These are phyloP conservation scores for Pampus argenteus DNA, from an alignment of 2,797 vertebrate genomes.

Conservation along the genomic window DNA sequence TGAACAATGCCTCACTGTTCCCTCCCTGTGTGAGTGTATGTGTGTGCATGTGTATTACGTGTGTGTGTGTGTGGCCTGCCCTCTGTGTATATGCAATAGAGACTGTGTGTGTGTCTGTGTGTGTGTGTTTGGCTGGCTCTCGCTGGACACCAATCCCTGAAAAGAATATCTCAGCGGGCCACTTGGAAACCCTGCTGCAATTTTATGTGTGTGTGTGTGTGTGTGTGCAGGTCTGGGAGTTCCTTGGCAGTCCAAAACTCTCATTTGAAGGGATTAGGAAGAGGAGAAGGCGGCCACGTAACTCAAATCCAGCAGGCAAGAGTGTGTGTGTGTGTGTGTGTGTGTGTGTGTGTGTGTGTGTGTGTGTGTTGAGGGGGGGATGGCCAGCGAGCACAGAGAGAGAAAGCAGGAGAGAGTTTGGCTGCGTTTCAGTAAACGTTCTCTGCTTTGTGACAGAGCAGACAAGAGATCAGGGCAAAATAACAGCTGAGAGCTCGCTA, in stretches of 20 bases:
- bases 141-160: conserved; percentile 70
- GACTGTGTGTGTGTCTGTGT: conserved; percentile 20
- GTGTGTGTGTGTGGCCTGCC: conserved; percentile 50
- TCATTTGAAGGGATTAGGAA: conserved; percentile 81
- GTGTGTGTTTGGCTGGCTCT: conserved; percentile 45
- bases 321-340: conserved; percentile 27
- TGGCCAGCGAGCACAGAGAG: background rate
- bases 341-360: conserved; percentile 14
- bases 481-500: conserved; percentile 37
- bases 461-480: conserved; percentile 22
- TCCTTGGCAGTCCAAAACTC: conserved; percentile 71
- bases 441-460: conserved; percentile 25
- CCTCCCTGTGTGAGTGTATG: conserved; percentile 38
- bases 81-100: conserved; percentile 42
- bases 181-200: conserved; percentile 64
- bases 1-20: conserved; percentile 80
- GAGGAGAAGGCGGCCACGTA: conserved; percentile 73
- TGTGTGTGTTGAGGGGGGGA: background rate
- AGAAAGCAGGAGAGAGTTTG: conserved; percentile 13
- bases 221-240: conserved; percentile 44
- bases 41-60: conserved; percentile 34
- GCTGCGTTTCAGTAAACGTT: conserved; percentile 31
- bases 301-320: conserved; percentile 63
- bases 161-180: conserved; percentile 77
- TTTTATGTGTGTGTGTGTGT: conserved; percentile 36